Evolutionary conservation across 92 coral and sea anemone species (phyloP).

Genomic region (Phymanthus crucifer): DNA sequence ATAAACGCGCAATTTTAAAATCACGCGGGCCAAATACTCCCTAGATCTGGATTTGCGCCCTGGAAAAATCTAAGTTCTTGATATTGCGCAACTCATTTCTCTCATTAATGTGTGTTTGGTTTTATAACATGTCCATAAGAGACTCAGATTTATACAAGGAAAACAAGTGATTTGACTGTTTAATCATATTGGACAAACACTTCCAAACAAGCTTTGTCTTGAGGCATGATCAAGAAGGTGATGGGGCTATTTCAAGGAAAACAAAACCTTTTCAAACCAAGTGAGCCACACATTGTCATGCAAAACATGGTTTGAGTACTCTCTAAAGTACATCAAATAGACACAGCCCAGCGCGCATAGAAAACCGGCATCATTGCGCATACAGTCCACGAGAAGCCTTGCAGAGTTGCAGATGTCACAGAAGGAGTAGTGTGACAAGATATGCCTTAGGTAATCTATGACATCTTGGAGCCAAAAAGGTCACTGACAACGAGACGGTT

Average conservation of each 20-base stretch:
- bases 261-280: slow-evolving; percentile 1
- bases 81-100: too few species aligned
- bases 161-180: too few species aligned
- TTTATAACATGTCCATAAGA: too few species aligned
- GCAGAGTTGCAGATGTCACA: background rate
- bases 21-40: too few species aligned
- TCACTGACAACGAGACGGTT: background rate
- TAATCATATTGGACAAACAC: too few species aligned
- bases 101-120: too few species aligned
- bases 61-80: too few species aligned
- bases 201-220: background rate
- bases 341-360: background rate
- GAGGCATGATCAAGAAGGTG: background rate
- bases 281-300: background rate
- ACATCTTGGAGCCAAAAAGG: background rate
- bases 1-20: too few species aligned
- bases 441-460: background rate
- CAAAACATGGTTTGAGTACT: background rate
- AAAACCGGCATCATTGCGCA: too few species aligned
- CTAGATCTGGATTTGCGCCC: too few species aligned
- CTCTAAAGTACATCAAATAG: background rate
- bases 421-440: slow-evolving; percentile 6
- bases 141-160: too few species aligned
- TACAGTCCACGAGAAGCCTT: background rate
- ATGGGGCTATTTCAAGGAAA: background rate